A percentile compares a stretch with the other conserved stretches of the same genome.
Conservation (phyloP, 2,888 invertebrate species). For the Rotaria macrura region DNA sequence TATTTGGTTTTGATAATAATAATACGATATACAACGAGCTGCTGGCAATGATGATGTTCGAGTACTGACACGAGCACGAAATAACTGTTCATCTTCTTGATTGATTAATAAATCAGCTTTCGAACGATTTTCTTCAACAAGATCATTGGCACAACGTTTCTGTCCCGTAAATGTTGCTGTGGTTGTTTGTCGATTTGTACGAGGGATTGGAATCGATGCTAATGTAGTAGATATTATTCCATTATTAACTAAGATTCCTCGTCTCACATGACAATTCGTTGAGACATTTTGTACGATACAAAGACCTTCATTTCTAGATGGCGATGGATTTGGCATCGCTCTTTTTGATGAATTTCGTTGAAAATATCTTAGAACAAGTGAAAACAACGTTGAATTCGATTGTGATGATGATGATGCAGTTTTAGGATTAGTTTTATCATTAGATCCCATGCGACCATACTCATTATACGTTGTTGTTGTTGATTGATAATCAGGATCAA, state of each 20-base stretch:
- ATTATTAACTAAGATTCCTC: not conserved
- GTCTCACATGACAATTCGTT: not conserved
- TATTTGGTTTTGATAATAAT: not conserved
- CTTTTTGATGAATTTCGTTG: not conserved
- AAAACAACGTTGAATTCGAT: not conserved
- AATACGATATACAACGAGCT: not conserved
- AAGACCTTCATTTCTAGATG: not conserved
- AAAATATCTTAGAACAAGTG: not conserved
- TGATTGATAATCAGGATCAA: not conserved
- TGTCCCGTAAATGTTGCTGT: not conserved
- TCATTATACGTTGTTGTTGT: not conserved
- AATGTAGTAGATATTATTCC: not conserved
- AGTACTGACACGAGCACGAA: not conserved
- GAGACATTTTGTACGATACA: not conserved
- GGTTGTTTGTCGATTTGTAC: not conserved
- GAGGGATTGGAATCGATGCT: not conserved
- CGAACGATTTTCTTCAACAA: not conserved
- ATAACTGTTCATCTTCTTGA: not conserved
- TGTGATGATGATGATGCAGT: not conserved
- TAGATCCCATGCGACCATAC: not conserved
- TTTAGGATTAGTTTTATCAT: not conserved
- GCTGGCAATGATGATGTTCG: not conserved
- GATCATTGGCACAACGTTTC: not conserved
- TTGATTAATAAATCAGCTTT: not conserved
- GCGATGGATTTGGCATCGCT: not conserved